phyloP scores from a whole-genome alignment of 1,140 invertebrate genomes.

The Cephus cinctus region DNA sequence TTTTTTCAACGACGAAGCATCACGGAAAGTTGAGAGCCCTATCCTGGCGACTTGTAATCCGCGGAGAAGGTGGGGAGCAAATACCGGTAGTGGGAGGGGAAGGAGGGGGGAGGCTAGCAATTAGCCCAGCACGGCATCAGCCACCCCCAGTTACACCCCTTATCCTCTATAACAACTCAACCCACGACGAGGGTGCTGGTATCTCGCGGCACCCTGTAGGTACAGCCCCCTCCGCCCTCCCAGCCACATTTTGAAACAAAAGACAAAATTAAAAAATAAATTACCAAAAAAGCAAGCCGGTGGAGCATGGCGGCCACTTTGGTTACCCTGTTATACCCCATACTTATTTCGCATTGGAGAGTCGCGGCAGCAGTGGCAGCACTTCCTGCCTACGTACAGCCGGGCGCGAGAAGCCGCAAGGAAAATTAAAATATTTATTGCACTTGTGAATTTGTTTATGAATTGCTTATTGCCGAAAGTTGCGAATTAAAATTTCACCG shows the following conservation, averaged over 20 bases:
- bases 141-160: constrained; percentile 18
- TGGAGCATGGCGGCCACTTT: not conserved
- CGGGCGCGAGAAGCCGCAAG: not conserved
- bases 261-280: constrained; percentile 42
- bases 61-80: too few species aligned
- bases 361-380: too few species aligned
- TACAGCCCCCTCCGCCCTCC: constrained; percentile 1
- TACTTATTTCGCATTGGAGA: too few species aligned
- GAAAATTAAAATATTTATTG: constrained; percentile 45
- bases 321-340: too few species aligned
- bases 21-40: constrained; percentile 31
- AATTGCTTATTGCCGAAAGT: constrained; percentile 45
- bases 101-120: constrained; percentile 32
- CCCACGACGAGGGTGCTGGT: constrained; percentile 5
- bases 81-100: too few species aligned
- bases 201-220: constrained; percentile 7
- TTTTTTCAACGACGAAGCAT: constrained; percentile 20
- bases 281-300: constrained; percentile 25
- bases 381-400: not conserved
- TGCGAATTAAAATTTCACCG: constrained; percentile 47
- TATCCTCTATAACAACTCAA: constrained; percentile 19
- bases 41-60: constrained; percentile 33
- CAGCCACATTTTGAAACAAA: constrained; percentile 23
- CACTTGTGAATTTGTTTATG: constrained; percentile 37
- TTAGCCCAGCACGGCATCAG: constrained; percentile 30